Evolutionary conservation across 2,113 vertebrate species (phyloP).

Genomic region (Scophthalmus maximus): DNA sequence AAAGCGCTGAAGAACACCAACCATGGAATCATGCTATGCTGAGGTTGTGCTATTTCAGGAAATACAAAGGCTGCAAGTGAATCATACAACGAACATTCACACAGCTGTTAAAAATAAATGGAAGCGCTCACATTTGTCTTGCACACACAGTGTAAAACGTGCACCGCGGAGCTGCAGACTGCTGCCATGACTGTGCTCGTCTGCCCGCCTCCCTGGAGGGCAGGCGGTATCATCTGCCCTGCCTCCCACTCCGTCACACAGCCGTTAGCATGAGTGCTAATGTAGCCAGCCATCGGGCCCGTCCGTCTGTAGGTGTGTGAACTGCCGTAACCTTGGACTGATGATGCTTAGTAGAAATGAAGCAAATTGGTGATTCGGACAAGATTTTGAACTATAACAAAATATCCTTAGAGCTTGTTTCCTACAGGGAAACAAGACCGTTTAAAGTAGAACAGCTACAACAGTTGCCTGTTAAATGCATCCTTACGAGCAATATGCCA

Average conservation of each 20-base stretch:
- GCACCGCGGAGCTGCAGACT: constrained; percentile 42
- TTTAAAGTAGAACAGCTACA: too few relatives aligned
- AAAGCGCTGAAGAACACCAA: too few relatives aligned
- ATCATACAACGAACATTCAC: constrained; percentile 18
- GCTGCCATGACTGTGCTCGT: constrained; percentile 62
- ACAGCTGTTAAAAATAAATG: neutral
- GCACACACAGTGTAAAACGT: neutral
- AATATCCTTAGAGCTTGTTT: neutral
- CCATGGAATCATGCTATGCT: too few relatives aligned
- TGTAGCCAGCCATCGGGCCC: constrained; percentile 10
- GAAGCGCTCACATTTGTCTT: constrained; percentile 11
- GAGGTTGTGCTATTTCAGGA: neutral
- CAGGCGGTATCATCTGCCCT: constrained; percentile 39
- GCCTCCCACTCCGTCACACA: constrained; percentile 47
- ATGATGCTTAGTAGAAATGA: neutral
- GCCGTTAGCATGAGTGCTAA: constrained; percentile 48
- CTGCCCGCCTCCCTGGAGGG: constrained; percentile 55
- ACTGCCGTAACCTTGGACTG: neutral
- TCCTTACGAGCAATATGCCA: too few relatives aligned
- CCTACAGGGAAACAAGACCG: neutral
- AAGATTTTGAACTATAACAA: neutral
- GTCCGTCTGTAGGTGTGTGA: constrained; percentile 37
- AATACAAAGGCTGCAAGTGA: neutral
- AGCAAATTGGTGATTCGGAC: neutral
- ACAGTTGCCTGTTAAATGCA: too few relatives aligned